These are phyloP conservation scores for Rotaria magnacalcarata DNA, from an alignment of 2,888 invertebrate species.

Conservation along the genomic window DNA sequence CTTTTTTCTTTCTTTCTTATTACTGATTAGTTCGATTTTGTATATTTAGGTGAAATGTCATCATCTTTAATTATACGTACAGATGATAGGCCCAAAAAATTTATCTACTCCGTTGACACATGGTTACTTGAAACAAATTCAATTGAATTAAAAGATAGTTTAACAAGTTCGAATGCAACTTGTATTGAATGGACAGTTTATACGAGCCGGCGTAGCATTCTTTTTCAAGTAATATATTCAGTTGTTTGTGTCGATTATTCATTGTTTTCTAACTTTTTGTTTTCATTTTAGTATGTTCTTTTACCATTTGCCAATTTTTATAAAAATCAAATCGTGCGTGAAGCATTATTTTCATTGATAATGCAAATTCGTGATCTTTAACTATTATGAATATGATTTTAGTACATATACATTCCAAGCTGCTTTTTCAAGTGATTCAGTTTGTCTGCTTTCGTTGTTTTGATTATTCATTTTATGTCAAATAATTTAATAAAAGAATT, in stretches of 20 bases:
- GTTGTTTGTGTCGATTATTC: too few species aligned
- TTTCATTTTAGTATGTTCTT: neutral
- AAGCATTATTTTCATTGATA: neutral
- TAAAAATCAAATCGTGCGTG: slow-evolving; percentile 5
- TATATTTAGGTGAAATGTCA: neutral
- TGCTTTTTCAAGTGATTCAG: neutral
- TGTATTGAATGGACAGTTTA: slow-evolving; percentile 5
- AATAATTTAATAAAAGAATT: too few species aligned
- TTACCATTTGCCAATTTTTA: slow-evolving; percentile 5
- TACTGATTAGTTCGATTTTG: neutral
- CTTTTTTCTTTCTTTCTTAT: too few species aligned
- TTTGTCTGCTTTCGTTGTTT: neutral
- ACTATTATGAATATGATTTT: neutral
- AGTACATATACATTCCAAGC: neutral
- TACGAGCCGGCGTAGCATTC: neutral
- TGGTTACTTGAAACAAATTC: slow-evolving; percentile 1
- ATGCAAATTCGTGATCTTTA: slow-evolving; percentile 22
- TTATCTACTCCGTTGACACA: neutral
- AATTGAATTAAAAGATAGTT: slow-evolving; percentile 4
- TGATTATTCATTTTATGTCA: too few species aligned
- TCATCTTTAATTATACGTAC: neutral
- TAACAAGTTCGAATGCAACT: neutral
- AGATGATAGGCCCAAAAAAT: neutral
- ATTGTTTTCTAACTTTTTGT: neutral
- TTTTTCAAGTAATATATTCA: neutral